Evolutionary conservation across 2,113 vertebrate genomes (phyloP), one percentile per base, ranked within the genome.

Genomic region (Rhabdornis inornatus): DNA sequence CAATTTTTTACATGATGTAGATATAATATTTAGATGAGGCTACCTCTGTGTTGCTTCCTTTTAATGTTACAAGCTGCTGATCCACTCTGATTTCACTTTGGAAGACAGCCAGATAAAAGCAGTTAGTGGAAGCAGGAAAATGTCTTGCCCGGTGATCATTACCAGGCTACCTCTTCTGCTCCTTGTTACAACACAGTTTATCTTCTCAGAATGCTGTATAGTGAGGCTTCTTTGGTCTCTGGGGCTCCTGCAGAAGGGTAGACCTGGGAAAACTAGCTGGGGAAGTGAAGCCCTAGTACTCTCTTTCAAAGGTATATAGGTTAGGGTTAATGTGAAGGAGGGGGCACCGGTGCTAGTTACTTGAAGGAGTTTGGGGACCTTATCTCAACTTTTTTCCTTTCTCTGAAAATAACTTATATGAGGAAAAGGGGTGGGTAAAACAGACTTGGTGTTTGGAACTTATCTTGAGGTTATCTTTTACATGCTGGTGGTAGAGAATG

Each of bases 401-500:
- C 10, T 57, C 31, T 74, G 68, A 61, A 49, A 31, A 25, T 39
- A 74, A 65, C 6, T 65, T 70, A 11, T 1, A 1, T 18, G 10
- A 25, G n/a, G 22, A 87, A 49, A 45, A 77, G 0, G 10, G 66
- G 9, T 59, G 39, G 40, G 50, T 80, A 31, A 30, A 84, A 30
- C 17, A 70, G 37, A 50, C 31, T 65, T 74, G 28, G n/a, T 57
- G 21, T 39, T 77, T 39, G 21, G 13, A 56, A 24, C 19, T 81
- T 13, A 5, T 1, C 7, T 11, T 52, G 60, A 74, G 45, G 15
- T 17, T 13, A 40, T 40, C 27, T 60, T 42, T 39, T 56, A 10
- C 10, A 12, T 1, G 1, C 0, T 5, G 7, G 6, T 28, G 47
- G 15, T 59, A 45, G 40, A 65, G 59, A 55, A n/a, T 2, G 11